Base-by-base conservation (phyloP, 2,888 invertebrate genomes). In the Cryptophagus acutangulus region DNA sequence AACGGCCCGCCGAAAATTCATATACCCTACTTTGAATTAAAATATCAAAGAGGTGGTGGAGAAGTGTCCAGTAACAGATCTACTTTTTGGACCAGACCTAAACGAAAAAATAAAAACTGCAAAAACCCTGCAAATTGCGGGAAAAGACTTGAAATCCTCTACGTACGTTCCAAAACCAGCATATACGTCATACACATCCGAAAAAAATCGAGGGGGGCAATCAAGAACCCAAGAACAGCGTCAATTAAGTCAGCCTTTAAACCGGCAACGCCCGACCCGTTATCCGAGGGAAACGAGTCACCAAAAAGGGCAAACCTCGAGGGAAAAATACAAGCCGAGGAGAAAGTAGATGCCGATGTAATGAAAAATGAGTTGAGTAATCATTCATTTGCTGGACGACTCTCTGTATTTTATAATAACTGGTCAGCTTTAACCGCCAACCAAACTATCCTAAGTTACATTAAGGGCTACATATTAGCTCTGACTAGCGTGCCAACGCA, bases 1-100 rank as follows among this genome's bases (percentile, higher is more conserved):
- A 17, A 38, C 35, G 38, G 24, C 40, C 9, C 40, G 44, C 12
- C 33, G 41, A 3, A 35, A 10, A 10, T 38, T 38, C n/a, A 31
- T 45, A 8, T 41, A 30, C 17, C 45, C 41, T 3, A 29, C 26
- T 15, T 29, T 44, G 36, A 40, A 31, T 20, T 37, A 37, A 28
- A 14, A 38, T 17, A 34, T 31, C 15, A 41, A 39, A 20, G 36
- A 39, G 9, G 10, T 41, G 6, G 3, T 45, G 13, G 39, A 41
- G 17, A 41, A 37, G n/a, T 33, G 29, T 29, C 29, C 37, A 9
- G 31, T 41, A 1, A 16, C 34, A 8, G 33, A 41, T 13, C 30
- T 41, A 1, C 39, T 45, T 12, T 41, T 41, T 35, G 41, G 41
- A 3, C 33, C 45, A 9, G 41, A 41, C 12, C 18, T 45, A 2